Evolutionary conservation across 2,888 invertebrate genomes (phyloP), one percentile per base, ranked within the genome.

Genomic region (Ormyrus pomaceus): DNA sequence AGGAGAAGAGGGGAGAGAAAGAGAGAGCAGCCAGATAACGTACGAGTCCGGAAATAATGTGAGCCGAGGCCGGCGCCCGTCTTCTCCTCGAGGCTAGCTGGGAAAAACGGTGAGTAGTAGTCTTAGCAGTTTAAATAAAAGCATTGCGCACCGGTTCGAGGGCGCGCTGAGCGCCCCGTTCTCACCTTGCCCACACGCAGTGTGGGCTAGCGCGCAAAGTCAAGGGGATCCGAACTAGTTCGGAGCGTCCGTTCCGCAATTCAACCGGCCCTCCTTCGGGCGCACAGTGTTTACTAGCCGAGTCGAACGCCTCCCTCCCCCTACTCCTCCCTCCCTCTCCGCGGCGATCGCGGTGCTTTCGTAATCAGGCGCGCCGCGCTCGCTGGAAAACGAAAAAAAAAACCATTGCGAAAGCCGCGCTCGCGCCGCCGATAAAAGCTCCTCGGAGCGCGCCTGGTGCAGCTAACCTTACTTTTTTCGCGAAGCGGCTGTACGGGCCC

Each of bases 91-190:
- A 34, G 70, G 56, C 77, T 61, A 48, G 56, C 71, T 68, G n/a
- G 34, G 65, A 56, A 82, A 83, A 85, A 81, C 83, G 85, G 86
- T 86, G 82, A 86, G 86, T 83, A 71, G 13, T 45, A 19, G 10
- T 58, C 34, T 19, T 9, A 7, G 4, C 34, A 34, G 4, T 48
- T n/a, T 55, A 55, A n/a, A 64, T 64, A n/a, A 7, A 48, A 7
- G 50, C 9, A 48, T 64, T 64, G 9, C 55, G 9, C 50, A 11
- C 5, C 10, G 8, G 46, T 1, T 13, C 45, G 13, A 45, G 6
- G 58, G 61, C 55, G 8, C 19, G 53, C 10, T 66, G 9, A 6
- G 68, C 64, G 73, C 45, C 76, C 45, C 76, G 68, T 76, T 68
- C 69, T 77, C 64, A 65, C 77, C 70, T 77, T 58, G 64, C 46